Evolutionary conservation across 1,140 invertebrate genomes (phyloP).

Genomic region (Zaprionus camerounensis): DNA sequence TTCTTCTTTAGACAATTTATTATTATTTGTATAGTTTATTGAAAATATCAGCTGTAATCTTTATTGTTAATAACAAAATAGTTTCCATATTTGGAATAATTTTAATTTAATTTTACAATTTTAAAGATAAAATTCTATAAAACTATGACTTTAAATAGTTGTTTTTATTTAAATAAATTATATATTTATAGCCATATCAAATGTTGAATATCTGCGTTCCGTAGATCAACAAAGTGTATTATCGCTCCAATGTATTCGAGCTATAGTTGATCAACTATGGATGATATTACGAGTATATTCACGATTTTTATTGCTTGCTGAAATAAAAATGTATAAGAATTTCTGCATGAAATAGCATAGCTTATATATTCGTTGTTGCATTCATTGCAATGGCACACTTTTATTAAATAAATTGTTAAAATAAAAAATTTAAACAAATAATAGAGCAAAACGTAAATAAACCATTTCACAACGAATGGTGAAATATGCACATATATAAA

Average conservation of each 20-base stretch:
- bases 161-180: not conserved
- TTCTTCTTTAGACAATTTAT: not conserved
- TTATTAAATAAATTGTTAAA: constrained; percentile 62
- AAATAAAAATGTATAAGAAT: constrained; percentile 66
- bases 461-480: constrained; percentile 56
- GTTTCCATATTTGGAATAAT: not conserved
- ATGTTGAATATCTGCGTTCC: constrained; percentile 15
- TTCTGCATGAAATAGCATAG: constrained; percentile 57
- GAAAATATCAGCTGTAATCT: not conserved
- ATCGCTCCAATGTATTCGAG: constrained; percentile 51
- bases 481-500: constrained; percentile 46
- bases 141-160: not conserved
- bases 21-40: not conserved
- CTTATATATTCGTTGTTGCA: constrained; percentile 36
- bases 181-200: constrained; percentile 4
- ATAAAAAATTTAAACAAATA: constrained; percentile 75
- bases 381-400: constrained; percentile 44
- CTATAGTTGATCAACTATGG: constrained; percentile 27
- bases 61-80: not conserved
- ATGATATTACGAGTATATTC: constrained; percentile 21
- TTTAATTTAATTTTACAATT: constrained; percentile 4
- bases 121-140: not conserved
- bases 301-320: constrained; percentile 48
- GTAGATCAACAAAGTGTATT: constrained; percentile 30
- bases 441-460: constrained; percentile 71